Base-by-base conservation (phyloP, 1,140 invertebrate species). In the Bradysia coprophila region DNA sequence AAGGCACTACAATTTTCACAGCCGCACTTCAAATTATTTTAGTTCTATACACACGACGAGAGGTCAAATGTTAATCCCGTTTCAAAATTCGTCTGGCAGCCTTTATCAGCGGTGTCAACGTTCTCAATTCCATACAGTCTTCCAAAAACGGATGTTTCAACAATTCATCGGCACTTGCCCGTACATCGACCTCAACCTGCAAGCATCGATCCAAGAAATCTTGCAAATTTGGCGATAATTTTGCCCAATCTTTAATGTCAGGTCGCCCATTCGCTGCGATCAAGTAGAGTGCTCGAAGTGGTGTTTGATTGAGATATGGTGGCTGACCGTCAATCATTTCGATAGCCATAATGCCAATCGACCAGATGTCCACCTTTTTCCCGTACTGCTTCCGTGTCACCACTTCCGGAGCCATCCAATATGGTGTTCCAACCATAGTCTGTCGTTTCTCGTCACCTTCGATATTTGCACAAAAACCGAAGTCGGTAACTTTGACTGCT, bases 311-410 rank as follows among this genome's bases (percentile, higher is more conserved):
- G 49, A 95, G 70, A 62, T 95, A 95, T 1, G 91, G 91, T 8
- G 94, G 94, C 59, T 97, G 89, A 1, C 93, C 93, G 56, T 96
- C 90, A 31, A 97, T 87, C 93, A 98, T 98, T 66, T 98, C 94
- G 16, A 61, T 60, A 23, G 88, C 89, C 92, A 98, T 95, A 38
- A 98, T 97, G 13, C 93, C 93, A 21, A 92, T 63, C 0, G 83
- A 88, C 92, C 92, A 97, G 22, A 95, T 88, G 59, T 97, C 92
- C 1, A 97, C 89, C 60, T 93, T 94, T 45, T 83, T 84, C 4
- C 82, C 82, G 49, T 85, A 87, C 42, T 82, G 78, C 49, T 85
- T 82, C 40, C 81, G 68, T 0, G 81, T 85, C 0, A 85, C 82
- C 9, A 97, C 92, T 59, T 92, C 88, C 0, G 88, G 88, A 1